Base-by-base conservation (phyloP, 2,113 vertebrate species). In the Phrynosoma blainvillii region DNA sequence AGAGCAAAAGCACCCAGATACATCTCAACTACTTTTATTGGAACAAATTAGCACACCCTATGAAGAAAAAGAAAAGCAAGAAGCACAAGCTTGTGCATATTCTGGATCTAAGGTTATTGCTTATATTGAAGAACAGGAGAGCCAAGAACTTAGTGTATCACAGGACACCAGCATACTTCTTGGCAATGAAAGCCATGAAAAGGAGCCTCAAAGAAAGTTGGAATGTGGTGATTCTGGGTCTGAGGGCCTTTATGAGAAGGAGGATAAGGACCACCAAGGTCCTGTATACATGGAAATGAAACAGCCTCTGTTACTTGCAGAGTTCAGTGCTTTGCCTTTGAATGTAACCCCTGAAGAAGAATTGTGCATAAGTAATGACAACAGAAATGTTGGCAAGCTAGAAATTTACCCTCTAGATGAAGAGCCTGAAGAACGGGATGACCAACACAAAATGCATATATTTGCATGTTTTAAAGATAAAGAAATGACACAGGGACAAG, bases 101-200 rank as follows among this genome's bases (percentile, higher is more conserved):
- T 87, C 25, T 47, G 54, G 27, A 82, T 62, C 27, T 23, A 62
- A 82, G 54, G 54, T 23, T 1, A 40, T 36, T 66, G 36, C 32
- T 40, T 59, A 13, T 32, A 65, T 8, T 66, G 79, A 66, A 76
- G 86, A 82, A 87, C 27, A 83, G 20, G 80, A 83, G n/a, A 77
- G 30, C 62, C 81, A 77, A 70, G 16, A 54, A 23, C n/a, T 65
- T 56, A 7, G 70, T 70, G 10, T 68, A 30, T 56, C 25, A 3
- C 73, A 40, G 56, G 65, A 77, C 32, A 30, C 13, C 2, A 56
- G 16, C 59, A 78, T 36, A 8, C 21, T 5, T 14, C 42, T 30
- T 88, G 87, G 54, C 42, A 88, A 18, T 40, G 3, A 78, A 54
- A 59, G n/a, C 47, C 66, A 70, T 11, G 87, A 88, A 30, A 88